A percentile compares a stretch with the other conserved stretches of the same genome.
These are phyloP conservation scores for Drosophila flavopinicola DNA, from an alignment of 2,888 invertebrate genomes.

Conservation along the genomic window DNA sequence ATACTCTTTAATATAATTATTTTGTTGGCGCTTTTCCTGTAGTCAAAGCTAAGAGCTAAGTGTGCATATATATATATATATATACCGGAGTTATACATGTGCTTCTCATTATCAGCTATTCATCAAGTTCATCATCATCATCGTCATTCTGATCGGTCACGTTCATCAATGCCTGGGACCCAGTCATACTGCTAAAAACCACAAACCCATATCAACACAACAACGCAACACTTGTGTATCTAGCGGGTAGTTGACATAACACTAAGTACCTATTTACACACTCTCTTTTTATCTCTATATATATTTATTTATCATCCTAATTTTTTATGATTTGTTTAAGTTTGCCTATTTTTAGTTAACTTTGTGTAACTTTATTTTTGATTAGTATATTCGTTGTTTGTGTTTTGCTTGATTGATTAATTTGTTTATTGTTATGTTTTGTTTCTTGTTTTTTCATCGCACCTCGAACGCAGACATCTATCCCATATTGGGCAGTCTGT, in stretches of 20 bases:
- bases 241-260: conserved; percentile 43
- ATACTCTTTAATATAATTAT: conserved; percentile 23
- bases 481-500: conserved; percentile 83
- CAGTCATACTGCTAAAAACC: conserved; percentile 29
- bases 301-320: background rate
- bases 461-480: conserved; percentile 79
- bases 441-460: conserved; percentile 50
- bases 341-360: conserved; percentile 34
- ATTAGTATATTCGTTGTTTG: conserved; percentile 20
- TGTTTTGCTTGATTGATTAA: conserved; percentile 32
- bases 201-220: conserved; percentile 17
- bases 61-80: conserved; percentile 19
- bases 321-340: conserved; percentile 20
- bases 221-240: conserved; percentile 28
- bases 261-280: conserved; percentile 34
- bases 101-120: conserved; percentile 32
- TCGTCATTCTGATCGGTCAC: conserved; percentile 6
- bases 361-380: conserved; percentile 18
- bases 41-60: conserved; percentile 28
- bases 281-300: conserved; percentile 7
- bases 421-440: conserved; percentile 51
- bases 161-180: conserved; percentile 32
- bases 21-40: conserved; percentile 36
- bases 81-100: conserved; percentile 29
- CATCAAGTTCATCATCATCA: conserved; percentile 11